Evolutionary conservation across 30 jellyfish, hydroid and myxozoan species (phyloP).

Genomic region (Chrysaora quinquecirrha): DNA sequence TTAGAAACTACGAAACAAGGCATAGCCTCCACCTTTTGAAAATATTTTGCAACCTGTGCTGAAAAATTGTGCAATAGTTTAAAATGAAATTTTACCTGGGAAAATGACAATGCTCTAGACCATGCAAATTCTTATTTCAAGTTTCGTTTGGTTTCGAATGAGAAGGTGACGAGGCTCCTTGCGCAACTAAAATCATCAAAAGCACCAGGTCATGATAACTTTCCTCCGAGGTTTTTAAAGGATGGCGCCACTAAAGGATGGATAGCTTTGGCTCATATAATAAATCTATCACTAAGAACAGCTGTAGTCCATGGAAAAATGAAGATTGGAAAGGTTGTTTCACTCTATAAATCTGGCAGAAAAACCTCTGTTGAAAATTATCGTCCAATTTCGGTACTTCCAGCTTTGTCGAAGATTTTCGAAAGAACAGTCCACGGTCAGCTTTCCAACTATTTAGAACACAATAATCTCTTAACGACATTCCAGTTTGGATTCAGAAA

Average conservation of each 20-base stretch:
- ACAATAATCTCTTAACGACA: slow-evolving; percentile 34
- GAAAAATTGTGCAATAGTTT: slow-evolving; percentile 31
- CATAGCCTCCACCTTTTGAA: slow-evolving; percentile 53
- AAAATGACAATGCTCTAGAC: slow-evolving; percentile 16
- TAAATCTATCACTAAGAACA: slow-evolving; percentile 45
- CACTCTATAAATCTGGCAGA: slow-evolving; percentile 43
- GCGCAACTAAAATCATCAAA: slow-evolving; percentile 25
- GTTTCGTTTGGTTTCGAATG: slow-evolving; percentile 36
- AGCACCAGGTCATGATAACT: slow-evolving; percentile 34
- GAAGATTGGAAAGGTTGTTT: slow-evolving; percentile 42
- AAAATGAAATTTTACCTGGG: slow-evolving; percentile 34
- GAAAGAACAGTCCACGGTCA: slow-evolving; percentile 48
- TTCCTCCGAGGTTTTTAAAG: slow-evolving; percentile 34
- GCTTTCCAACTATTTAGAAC: slow-evolving; percentile 25
- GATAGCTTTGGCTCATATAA: slow-evolving; percentile 56
- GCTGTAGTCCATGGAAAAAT: slow-evolving; percentile 31
- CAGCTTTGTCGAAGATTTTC: slow-evolving; percentile 32
- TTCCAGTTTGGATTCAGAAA: slow-evolving; percentile 21
- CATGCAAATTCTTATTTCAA: slow-evolving; percentile 15
- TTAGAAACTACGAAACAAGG: slow-evolving; percentile 41
- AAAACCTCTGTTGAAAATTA: slow-evolving; percentile 31
- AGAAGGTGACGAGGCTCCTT: slow-evolving; percentile 8
- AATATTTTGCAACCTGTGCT: slow-evolving; percentile 43
- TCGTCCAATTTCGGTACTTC: slow-evolving; percentile 50
- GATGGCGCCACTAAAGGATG: slow-evolving; percentile 16